Evolutionary conservation across 2,888 invertebrate genomes (phyloP), one percentile per base, ranked within the genome.

Genomic region (Cataglyphis livida): DNA sequence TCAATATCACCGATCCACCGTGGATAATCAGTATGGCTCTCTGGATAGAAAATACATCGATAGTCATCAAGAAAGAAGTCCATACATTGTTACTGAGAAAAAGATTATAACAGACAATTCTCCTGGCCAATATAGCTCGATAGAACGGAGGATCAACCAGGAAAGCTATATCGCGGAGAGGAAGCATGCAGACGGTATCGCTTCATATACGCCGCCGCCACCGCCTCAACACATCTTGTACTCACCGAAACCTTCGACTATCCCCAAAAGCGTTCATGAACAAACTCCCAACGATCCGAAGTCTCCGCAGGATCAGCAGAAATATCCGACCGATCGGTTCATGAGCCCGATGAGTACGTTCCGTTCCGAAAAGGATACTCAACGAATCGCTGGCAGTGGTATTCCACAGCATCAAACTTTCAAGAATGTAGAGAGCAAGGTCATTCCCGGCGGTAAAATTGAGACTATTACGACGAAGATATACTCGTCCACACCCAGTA

Each of bases 391-490:
- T 5, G 83, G 83, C 18, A 83, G 83, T 18, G 73, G 76, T 4
- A 65, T 88, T 0, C 88, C 89, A 7, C 93, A 93, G 21, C 91
- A 87, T 84, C 92, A 93, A 35, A 90, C 85, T 0, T 89, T 87
- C 62, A 92, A 88, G 41, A 93, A 91, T 70, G 68, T 92, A 15
- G 96, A 96, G 79, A 95, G 95, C 0, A 96, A 96, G 83, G 95
- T 95, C 51, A 95, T 95, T 64, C 96, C 96, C 0, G 96, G 96
- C 51, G 96, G 96, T 0, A 95, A 95, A 0, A 95, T 96, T 68
- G 96, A 96, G 83, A 95, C 96, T 0, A 95, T 96, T 0, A 96
- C 95, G 0, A 96, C 96, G 0, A 96, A 96, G 81, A 95, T 96
- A 0, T 96, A 96, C 91, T 95, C 96, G 81, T 96, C 96, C 0